A percentile compares a stretch with the other conserved stretches of the same genome.
Conservation (phyloP, 2,113 vertebrate genomes). For the Salvelinus alpinus region DNA sequence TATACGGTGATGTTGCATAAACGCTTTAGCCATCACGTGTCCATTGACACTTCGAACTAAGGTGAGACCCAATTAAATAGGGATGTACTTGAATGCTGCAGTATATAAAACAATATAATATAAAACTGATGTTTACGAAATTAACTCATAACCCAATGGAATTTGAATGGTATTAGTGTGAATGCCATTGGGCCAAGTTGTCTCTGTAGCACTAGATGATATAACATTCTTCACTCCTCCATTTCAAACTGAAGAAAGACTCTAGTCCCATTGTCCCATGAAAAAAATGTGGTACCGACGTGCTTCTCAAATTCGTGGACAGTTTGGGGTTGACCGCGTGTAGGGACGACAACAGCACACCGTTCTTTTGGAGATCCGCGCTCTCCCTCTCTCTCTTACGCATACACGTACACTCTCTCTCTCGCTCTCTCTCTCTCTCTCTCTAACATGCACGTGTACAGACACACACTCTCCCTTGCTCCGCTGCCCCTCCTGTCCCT, state of each 20-base stretch:
- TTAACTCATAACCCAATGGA: no score
- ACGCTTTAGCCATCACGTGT: not conserved
- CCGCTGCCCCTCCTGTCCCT: constrained; percentile 29
- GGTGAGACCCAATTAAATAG: no score
- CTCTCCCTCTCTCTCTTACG: not conserved
- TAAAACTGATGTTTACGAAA: no score
- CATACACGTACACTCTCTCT: not conserved
- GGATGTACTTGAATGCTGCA: no score
- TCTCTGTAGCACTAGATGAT: not conserved
- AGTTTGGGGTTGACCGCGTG: no score
- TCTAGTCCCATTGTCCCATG: not conserved
- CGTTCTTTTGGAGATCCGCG: not conserved
- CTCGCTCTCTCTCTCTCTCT: not conserved
- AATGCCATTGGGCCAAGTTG: not conserved
- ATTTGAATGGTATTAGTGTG: not conserved
- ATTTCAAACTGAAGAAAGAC: not conserved
- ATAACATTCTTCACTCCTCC: no score
- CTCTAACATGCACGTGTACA: not conserved
- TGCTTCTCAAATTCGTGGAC: not conserved
- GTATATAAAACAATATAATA: no score
- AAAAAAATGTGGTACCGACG: not conserved
- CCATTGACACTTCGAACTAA: not conserved
- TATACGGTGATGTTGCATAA: not conserved
- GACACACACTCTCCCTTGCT: not conserved
- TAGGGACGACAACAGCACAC: no score